Evolutionary conservation across 2,888 invertebrate species (phyloP).

Genomic region (Drosophila formosana): DNA sequence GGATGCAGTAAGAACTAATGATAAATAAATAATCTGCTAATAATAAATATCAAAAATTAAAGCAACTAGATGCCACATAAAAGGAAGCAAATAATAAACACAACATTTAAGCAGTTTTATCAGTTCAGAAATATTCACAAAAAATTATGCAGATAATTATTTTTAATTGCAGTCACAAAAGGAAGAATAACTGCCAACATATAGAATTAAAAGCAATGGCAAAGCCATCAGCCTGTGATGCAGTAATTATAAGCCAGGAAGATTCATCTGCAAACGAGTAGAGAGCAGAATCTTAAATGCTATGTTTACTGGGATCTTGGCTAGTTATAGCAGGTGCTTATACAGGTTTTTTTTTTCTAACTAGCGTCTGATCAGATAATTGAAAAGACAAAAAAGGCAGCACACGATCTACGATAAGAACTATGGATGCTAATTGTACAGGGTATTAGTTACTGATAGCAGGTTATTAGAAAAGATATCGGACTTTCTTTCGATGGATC

Average conservation of each 20-base stretch:
- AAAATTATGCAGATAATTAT: too few relatives aligned
- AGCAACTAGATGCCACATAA: too few relatives aligned
- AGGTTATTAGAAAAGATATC: background rate
- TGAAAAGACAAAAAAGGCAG: background rate
- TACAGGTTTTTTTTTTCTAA: background rate
- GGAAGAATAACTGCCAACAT: background rate
- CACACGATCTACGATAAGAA: background rate
- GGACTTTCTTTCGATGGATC: background rate
- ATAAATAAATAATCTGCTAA: too few relatives aligned
- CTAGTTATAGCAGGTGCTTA: constrained; percentile 3
- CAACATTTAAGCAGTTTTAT: background rate
- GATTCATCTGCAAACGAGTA: background rate
- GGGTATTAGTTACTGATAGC: background rate
- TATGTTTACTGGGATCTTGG: constrained; percentile 2
- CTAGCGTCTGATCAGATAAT: constrained; percentile 5
- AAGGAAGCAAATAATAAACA: background rate
- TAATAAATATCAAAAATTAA: too few relatives aligned
- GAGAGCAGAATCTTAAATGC: background rate
- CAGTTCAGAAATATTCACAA: background rate
- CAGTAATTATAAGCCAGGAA: background rate
- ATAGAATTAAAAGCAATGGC: background rate
- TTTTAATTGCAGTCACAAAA: background rate
- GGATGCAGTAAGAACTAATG: background rate
- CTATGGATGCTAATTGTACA: background rate
- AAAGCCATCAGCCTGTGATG: background rate